Base-by-base conservation (phyloP, 1,140 invertebrate genomes). In the Danaus melanippus region DNA sequence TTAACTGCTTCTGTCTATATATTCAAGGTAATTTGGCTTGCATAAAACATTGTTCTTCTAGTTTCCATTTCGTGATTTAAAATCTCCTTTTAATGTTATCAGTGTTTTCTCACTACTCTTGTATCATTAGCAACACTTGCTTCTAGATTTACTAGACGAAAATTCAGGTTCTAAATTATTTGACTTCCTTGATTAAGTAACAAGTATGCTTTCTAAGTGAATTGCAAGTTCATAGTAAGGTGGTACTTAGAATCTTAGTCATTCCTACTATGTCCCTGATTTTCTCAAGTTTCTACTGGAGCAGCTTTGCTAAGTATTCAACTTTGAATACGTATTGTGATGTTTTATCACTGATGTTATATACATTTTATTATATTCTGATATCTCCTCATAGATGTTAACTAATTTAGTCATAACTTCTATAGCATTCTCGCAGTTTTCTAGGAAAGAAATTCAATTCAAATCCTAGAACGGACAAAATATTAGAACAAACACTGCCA, bases 321-420 rank as follows among this genome's bases (percentile, higher is more conserved):
- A 81, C 62, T 64, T 81, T 80, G 0, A 78, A 62, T 21, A 86
- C 71, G 64, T 84, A 76, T 59, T 76, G 69, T 15, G 74, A 69
- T 9, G 78, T 60, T 1, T 40, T 68, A 44, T 76, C 80, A 45
- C 12, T 63, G 17, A 59, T 9, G 44, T 58, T 53, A 71, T 79
- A 74, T 63, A 71, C 69, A 84, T 76, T 66, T 80, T 81, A 51
- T 60, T 71, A 8, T 66, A 43, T 53, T 79, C 75, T 9, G 53
- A 60, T 49, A 74, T 76, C 50, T 74, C 71, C 51, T 69, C 64
- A 60, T 81, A 81, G 46, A 79, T 71, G 2, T 67, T 59, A 9
- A 64, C 67, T 12, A 84, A 44, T 60, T 79, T 82, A 17, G 51
- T 15, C 49, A 79, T 60, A 9, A 82, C 61, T 56, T 77, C 65